Base-by-base conservation (phyloP, 2,797 vertebrate species). In the Pygocentrus nattereri region DNA sequence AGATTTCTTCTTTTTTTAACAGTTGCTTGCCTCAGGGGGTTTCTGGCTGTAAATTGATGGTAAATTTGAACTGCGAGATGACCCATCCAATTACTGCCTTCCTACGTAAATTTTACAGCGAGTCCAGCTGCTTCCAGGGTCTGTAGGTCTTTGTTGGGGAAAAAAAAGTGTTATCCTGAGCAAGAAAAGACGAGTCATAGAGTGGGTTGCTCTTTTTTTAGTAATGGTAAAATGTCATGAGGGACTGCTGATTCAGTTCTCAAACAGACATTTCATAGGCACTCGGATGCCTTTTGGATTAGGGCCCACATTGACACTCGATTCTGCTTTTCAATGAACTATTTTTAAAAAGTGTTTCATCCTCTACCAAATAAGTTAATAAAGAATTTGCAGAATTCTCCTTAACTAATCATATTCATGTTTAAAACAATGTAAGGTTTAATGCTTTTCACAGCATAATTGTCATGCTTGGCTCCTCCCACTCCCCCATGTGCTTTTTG, bases 21-120 rank as follows among this genome's bases (percentile, higher is more conserved):
- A 58, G 59, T 74, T 30, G 64, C 41, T 44, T 38, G 72, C 76
- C 77, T 56, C 23, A 75, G 76, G 71, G 71, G 21, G 50, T 76
- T 79, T 79, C 50, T 76, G 52, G 15, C 61, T 18, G 19, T 62
- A 85, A 85, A 65, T 71, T 75, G 72, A 75, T 67, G 71, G 47
- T 62, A 44, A 76, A 76, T 74, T 64, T 82, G 76, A 85, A 85
- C 79, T 23, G 54, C 69, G 34, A 74, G 52, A 25, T 76, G 74
- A 79, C 72, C 67, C 73, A 65, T 30, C 76, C 72, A 85, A 82
- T 76, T 79, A 79, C 10, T 7, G 47, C 23, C 19, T 74, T 83
- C 52, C 47, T 70, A 30, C 73, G 38, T 54, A 50, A 79, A 52
- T 31, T n/a, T 74, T 30, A 78, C 34, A 69, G 38, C 27, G 41